A percentile compares a stretch with the other conserved stretches of the same genome.
Evolutionary conservation across 2,888 invertebrate genomes (phyloP).

Genomic region (Caenorhabditis uteleia): DNA sequence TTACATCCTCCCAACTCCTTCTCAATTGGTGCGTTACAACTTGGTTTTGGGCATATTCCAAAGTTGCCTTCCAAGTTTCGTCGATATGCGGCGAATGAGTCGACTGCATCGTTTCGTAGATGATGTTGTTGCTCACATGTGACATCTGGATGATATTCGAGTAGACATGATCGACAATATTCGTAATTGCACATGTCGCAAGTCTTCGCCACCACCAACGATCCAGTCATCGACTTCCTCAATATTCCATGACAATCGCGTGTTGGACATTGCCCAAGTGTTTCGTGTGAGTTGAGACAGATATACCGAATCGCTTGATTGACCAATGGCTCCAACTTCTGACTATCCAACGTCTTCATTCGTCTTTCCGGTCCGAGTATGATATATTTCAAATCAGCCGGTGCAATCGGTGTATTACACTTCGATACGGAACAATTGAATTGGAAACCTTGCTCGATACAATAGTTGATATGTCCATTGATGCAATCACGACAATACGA

Average conservation of each 20-base stretch:
- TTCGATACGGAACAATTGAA: too few relatives aligned
- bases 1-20: conserved; percentile 13
- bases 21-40: not conserved
- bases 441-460: not conserved
- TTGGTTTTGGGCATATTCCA: not conserved
- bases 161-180: not conserved
- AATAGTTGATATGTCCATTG: not conserved
- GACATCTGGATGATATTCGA: not conserved
- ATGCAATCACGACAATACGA: conserved; percentile 1
- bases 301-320: not conserved
- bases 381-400: not conserved
- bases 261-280: not conserved
- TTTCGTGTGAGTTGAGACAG: not conserved
- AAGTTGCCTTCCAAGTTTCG: not conserved
- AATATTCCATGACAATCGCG: not conserved
- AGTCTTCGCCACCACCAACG: too few relatives aligned
- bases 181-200: not conserved
- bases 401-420: not conserved
- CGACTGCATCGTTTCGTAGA: not conserved
- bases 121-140: not conserved
- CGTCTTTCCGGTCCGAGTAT: not conserved
- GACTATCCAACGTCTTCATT: not conserved
- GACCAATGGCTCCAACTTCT: not conserved
- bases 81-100: not conserved
- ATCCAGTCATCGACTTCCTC: not conserved